These are phyloP conservation scores for Axinella damicornis DNA, from an alignment of 37 sponge, comb jelly and placozoan species.

Conservation along the genomic window DNA sequence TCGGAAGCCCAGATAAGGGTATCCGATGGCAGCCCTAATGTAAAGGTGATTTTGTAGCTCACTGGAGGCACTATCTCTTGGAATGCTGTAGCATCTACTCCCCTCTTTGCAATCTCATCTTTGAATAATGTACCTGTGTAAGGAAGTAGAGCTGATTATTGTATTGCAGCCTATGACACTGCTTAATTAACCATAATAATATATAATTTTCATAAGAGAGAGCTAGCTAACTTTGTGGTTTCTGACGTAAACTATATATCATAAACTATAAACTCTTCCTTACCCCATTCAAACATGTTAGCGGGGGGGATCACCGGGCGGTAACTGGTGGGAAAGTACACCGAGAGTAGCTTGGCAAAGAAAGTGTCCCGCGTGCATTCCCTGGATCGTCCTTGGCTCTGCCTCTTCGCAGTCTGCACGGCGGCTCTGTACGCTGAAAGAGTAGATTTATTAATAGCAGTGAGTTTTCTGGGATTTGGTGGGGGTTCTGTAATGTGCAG, in stretches of 20 bases:
- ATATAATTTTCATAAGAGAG: no score
- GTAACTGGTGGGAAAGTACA: conserved; percentile 1
- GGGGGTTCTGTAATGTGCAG: neutral
- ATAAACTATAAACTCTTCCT: no score
- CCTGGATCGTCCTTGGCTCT: neutral
- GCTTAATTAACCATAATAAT: no score
- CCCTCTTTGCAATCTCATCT: neutral
- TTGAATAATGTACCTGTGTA: no score
- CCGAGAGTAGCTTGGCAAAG: conserved; percentile 3
- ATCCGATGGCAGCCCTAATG: neutral
- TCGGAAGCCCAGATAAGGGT: conserved; percentile 7
- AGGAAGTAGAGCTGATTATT: no score
- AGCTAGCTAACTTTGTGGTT: no score
- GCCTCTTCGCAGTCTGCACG: neutral
- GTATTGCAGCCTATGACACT: no score
- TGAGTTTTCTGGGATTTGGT: neutral
- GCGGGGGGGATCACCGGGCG: neutral
- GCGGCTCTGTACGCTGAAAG: neutral
- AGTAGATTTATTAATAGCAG: neutral
- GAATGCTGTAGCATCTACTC: neutral
- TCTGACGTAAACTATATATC: no score
- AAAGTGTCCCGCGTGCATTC: neutral
- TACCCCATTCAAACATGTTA: conserved; percentile 20
- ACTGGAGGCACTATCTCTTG: neutral
- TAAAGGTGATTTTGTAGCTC: neutral